Conservation (phyloP, 92 coral and sea anemone genomes). For the Epizoanthus scotinus region DNA sequence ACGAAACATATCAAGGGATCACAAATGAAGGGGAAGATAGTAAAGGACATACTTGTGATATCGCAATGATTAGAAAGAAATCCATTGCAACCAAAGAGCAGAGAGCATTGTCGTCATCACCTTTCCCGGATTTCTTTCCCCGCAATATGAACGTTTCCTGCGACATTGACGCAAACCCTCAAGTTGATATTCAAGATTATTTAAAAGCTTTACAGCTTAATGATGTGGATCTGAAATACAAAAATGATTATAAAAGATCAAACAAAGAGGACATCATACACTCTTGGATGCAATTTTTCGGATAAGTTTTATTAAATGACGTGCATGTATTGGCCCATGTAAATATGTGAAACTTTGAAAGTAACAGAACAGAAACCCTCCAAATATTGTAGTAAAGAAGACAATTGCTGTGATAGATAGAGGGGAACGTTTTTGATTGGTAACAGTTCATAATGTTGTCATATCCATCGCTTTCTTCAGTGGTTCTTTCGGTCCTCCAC, state of each 20-base stretch:
- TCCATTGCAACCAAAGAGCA: background rate
- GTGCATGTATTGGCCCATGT: too few species aligned
- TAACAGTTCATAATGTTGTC: too few species aligned
- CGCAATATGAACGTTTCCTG: background rate
- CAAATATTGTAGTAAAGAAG: too few species aligned
- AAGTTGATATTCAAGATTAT: background rate
- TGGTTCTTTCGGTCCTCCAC: too few species aligned
- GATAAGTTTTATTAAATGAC: background rate
- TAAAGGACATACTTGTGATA: background rate
- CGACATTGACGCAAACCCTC: background rate
- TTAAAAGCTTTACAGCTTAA: background rate
- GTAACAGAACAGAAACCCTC: too few species aligned
- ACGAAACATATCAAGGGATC: background rate
- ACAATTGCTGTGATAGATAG: too few species aligned
- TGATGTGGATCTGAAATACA: background rate
- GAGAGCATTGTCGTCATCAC: background rate
- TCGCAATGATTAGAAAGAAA: background rate
- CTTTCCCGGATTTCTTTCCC: slow-evolving; percentile 14
- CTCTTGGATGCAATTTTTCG: slow-evolving; percentile 36
- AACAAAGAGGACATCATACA: background rate
- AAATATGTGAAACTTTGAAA: too few species aligned
- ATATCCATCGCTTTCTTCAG: too few species aligned
- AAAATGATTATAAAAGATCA: background rate
- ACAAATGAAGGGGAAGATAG: background rate
- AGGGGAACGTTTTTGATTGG: too few species aligned